These are phyloP conservation scores for Lordiphosa mommai DNA, from an alignment of 1,140 invertebrate genomes.

Conservation along the genomic window DNA sequence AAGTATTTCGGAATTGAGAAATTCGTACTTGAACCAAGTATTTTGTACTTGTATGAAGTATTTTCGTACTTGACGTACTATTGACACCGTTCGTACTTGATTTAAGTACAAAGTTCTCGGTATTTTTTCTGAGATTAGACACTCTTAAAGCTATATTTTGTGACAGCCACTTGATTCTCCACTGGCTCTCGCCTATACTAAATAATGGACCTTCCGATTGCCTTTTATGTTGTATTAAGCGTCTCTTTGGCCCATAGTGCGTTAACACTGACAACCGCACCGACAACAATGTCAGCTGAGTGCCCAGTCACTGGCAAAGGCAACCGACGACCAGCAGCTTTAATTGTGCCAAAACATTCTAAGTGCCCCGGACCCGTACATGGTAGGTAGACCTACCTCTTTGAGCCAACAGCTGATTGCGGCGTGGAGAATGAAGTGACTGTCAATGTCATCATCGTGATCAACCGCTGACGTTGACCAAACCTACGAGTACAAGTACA, in stretches of 20 bases:
- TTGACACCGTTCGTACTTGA: too few relatives aligned
- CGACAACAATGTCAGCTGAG: slow-evolving; percentile 54
- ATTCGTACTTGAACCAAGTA: too few relatives aligned
- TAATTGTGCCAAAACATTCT: slow-evolving; percentile 71
- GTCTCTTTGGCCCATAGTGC: slow-evolving; percentile 24
- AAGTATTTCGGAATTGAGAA: too few relatives aligned
- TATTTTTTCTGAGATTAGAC: too few relatives aligned
- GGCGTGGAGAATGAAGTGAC: slow-evolving; percentile 4
- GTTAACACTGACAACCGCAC: slow-evolving; percentile 29
- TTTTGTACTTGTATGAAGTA: too few relatives aligned
- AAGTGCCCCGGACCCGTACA: slow-evolving; percentile 34
- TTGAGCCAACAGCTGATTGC: slow-evolving; percentile 48
- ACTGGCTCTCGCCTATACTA: too few relatives aligned
- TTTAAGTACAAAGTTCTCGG: too few relatives aligned
- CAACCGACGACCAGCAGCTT: slow-evolving; percentile 50
- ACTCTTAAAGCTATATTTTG: too few relatives aligned
- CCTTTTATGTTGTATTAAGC: too few relatives aligned
- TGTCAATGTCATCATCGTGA: slow-evolving; percentile 43
- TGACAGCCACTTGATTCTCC: too few relatives aligned
- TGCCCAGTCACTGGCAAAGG: slow-evolving; percentile 7
- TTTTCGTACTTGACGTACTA: too few relatives aligned
- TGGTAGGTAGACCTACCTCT: slow-evolving; percentile 38
- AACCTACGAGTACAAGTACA: slow-evolving; percentile 28
- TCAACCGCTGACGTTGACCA: slow-evolving; percentile 54
- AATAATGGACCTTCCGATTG: too few relatives aligned